Evolutionary conservation across 1,140 invertebrate species (phyloP).

Genomic region (Drosophila elegans): DNA sequence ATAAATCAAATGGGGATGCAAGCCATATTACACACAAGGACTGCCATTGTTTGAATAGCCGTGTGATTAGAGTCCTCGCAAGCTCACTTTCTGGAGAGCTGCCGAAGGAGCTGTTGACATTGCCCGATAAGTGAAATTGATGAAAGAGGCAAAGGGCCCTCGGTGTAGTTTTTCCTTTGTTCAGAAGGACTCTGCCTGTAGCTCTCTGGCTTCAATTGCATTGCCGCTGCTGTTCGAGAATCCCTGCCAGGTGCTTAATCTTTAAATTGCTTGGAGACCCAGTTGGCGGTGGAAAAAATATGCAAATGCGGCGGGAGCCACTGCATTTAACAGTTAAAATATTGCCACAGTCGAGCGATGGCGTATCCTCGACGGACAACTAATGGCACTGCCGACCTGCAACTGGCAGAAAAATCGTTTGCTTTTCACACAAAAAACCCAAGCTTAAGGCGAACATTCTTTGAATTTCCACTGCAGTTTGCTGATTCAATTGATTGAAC

Average conservation of each 20-base stretch:
- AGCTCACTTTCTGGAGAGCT: constrained; percentile 13
- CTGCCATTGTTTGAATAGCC: constrained; percentile 9
- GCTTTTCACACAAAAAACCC: neutral
- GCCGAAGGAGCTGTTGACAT: constrained; percentile 15
- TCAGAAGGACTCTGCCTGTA: neutral
- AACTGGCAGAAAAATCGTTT: constrained; percentile 15
- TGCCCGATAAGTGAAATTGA: constrained; percentile 65
- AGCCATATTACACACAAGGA: constrained; percentile 22
- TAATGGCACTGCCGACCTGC: constrained; percentile 55
- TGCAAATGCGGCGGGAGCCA: constrained; percentile 60
- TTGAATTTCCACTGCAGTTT: neutral
- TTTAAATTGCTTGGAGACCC: constrained; percentile 68
- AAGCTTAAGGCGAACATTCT: neutral
- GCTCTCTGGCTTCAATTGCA: constrained; percentile 49
- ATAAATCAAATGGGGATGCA: constrained; percentile 32
- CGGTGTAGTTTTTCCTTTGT: constrained; percentile 1
- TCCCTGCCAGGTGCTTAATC: constrained; percentile 61
- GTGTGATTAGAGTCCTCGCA: constrained; percentile 18
- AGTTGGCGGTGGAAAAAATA: constrained; percentile 42
- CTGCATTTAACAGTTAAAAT: constrained; percentile 71
- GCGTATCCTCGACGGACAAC: constrained; percentile 54
- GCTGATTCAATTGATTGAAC: neutral
- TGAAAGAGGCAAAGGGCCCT: constrained; percentile 28
- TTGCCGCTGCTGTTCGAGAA: constrained; percentile 31
- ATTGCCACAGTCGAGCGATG: constrained; percentile 62